A percentile compares a stretch with the other conserved stretches of the same genome.
These are phyloP conservation scores for Virgularia gustaviana DNA, from an alignment of 92 coral and sea anemone species.

Conservation along the genomic window DNA sequence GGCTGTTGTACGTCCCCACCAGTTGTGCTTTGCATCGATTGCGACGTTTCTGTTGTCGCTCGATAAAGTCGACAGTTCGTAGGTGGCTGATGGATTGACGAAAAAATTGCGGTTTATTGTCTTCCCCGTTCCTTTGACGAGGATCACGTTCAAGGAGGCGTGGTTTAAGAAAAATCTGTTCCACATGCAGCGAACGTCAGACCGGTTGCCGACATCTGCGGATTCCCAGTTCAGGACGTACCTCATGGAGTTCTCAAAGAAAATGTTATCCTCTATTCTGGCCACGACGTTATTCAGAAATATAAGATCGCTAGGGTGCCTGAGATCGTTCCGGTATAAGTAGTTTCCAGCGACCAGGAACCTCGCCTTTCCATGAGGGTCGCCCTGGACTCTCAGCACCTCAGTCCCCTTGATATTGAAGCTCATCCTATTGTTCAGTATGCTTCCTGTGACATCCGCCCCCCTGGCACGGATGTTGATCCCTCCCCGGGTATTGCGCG, in stretches of 20 bases:
- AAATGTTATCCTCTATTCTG: background rate
- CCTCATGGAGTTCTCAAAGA: slow-evolving; percentile 15
- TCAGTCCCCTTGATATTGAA: background rate
- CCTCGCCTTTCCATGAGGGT: no score
- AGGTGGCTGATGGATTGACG: slow-evolving; percentile 50
- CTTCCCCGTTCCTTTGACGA: background rate
- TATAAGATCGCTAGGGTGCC: background rate
- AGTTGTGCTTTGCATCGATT: slow-evolving; percentile 47
- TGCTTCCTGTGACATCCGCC: background rate
- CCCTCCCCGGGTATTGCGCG: background rate
- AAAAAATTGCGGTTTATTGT: slow-evolving; percentile 37
- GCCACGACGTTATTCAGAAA: background rate
- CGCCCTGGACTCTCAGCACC: background rate
- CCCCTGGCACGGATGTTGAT: background rate
- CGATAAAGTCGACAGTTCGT: slow-evolving; percentile 32
- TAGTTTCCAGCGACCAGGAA: slow-evolving; percentile 19
- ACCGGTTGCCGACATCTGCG: background rate
- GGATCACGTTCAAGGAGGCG: slow-evolving; percentile 5
- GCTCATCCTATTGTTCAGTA: background rate
- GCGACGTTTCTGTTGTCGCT: background rate
- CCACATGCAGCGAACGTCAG: background rate
- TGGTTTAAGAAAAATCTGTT: slow-evolving; percentile 16
- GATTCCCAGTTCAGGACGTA: background rate
- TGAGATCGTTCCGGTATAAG: slow-evolving; percentile 15
- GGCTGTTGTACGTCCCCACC: slow-evolving; percentile 51